Base-by-base conservation (phyloP, 1,140 invertebrate genomes). In the Planococcus citri region DNA sequence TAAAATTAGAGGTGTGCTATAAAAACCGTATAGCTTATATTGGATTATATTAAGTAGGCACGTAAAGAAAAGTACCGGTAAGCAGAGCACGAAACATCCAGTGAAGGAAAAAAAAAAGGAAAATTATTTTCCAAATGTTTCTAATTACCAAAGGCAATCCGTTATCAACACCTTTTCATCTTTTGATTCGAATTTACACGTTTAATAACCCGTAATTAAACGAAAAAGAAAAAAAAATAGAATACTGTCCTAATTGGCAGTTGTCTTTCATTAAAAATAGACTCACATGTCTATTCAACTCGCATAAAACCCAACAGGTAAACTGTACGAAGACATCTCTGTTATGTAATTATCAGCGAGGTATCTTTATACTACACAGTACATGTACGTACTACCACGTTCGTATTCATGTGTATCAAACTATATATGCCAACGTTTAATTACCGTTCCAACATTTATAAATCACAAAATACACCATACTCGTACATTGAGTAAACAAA, bases 231-330 rank as follows among this genome's bases (percentile, higher is more conserved):
- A 37, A 14, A 8, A 37, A 51, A 51, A 51, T 20, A 51, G 41
- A 51, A 51, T 51, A 51, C 41, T 51, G 41, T 14, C 41, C 41
- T 51, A 51, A 51, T 51, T 51, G 41, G 41, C 41, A 51, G 41
- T 51, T 51, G n/a, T 14, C 41, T 51, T 51, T n/a, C 41, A 20
- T 51, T 51, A 51, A 14, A 51, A 51, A 51, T 51, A 51, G n/a
- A 17, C 41, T 20, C 41, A n/a, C 3, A 51, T 51, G 41, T 51
- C 10, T 20, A 17, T 51, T 51, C n/a, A n/a, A n/a, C n/a, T n/a
- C n/a, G 17, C 41, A 51, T 14, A n/a, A 14, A n/a, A 51, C 17
- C 6, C 41, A 51, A 20, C 41, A 51, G 41, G 41, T 51, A 51
- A 51, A 51, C 10, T 17, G 17, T 14, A 51, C 17, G 41, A 33